Evolutionary conservation across 2,113 vertebrate species (phyloP).

Genomic region (Polypterus senegalus): DNA sequence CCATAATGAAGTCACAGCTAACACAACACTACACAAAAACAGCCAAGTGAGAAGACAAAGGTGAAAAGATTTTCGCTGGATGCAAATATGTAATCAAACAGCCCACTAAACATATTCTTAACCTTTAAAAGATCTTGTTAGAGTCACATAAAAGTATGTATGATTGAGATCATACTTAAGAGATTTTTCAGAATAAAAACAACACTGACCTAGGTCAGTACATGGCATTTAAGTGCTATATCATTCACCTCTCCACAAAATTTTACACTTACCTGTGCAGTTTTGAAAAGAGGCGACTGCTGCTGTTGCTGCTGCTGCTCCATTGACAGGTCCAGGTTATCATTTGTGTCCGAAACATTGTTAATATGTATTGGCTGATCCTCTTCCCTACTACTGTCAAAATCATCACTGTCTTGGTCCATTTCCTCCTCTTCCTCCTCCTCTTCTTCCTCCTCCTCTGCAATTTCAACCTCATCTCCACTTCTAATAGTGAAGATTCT

Average conservation of each 20-base stretch:
- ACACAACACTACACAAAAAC: too few relatives aligned
- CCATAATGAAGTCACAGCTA: too few relatives aligned
- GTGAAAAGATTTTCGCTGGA: too few relatives aligned
- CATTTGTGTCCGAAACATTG: constrained; percentile 67
- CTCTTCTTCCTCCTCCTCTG: constrained; percentile 56
- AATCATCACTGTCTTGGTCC: constrained; percentile 98
- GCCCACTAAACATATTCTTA: too few relatives aligned
- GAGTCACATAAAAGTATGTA: too few relatives aligned
- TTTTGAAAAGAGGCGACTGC: constrained; percentile 62
- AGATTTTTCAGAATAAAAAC: too few relatives aligned
- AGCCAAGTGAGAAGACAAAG: too few relatives aligned
- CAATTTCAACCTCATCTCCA: constrained; percentile 58
- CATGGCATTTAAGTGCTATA: not conserved
- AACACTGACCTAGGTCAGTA: not conserved
- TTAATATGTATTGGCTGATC: constrained; percentile 64
- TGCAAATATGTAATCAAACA: too few relatives aligned
- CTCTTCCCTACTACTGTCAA: constrained; percentile 84
- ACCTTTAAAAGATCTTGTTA: too few relatives aligned
- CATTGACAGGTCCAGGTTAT: constrained; percentile 61
- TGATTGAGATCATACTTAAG: too few relatives aligned
- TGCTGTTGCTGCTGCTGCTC: constrained; percentile 61
- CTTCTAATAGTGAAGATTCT: constrained; percentile 35
- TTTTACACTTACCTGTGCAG: constrained; percentile 71
- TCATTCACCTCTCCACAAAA: not conserved
- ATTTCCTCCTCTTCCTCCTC: constrained; percentile 87